These are phyloP conservation scores for Poecile montanus DNA, from an alignment of 2,797 vertebrate genomes.

Conservation along the genomic window DNA sequence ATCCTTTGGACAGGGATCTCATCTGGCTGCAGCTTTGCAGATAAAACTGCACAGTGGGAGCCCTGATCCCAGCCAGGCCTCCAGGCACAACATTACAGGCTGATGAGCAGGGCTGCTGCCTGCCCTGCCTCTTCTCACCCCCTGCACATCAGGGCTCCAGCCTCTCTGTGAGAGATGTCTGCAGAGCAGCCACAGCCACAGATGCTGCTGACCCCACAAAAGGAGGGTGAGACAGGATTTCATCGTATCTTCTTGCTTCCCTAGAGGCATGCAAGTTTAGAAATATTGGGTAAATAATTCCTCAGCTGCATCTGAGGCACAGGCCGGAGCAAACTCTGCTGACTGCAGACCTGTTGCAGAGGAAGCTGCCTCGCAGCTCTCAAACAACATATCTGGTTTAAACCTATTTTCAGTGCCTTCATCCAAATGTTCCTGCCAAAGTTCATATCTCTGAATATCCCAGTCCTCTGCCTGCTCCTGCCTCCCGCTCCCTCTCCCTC, in stretches of 20 bases:
- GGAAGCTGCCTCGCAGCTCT: background rate
- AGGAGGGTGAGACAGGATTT: background rate
- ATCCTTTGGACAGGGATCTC: background rate
- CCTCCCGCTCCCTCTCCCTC: constrained; percentile 15
- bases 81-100: background rate
- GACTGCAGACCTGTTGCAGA: background rate
- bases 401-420: background rate
- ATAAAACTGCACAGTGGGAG: background rate
- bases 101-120: background rate
- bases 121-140: background rate
- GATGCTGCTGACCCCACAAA: background rate
- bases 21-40: constrained; percentile 15
- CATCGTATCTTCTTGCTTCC: background rate
- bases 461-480: background rate
- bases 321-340: background rate
- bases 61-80: background rate
- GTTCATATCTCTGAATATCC: background rate
- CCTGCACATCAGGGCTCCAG: background rate
- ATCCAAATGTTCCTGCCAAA: background rate
- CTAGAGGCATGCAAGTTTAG: background rate
- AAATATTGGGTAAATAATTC: background rate
- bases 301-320: background rate
- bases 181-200: background rate
- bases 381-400: background rate
- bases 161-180: background rate